Conservation (phyloP, 2,113 vertebrate species). For the Ceuthmochares aereus region DNA sequence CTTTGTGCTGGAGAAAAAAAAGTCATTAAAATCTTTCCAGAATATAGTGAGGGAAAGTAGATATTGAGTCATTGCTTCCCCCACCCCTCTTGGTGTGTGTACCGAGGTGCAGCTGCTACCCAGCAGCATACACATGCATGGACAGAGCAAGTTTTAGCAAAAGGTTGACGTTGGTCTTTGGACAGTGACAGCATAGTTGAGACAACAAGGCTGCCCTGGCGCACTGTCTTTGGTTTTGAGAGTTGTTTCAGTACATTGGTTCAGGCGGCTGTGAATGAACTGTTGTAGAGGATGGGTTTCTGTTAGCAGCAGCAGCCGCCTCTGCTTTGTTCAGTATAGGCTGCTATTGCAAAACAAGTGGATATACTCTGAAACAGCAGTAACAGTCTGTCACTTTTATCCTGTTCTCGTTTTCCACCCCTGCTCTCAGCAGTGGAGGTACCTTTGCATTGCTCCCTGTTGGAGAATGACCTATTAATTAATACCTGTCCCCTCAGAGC, state of each 20-base stretch:
- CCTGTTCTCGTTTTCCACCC: background rate
- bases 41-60: background rate
- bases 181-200: background rate
- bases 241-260: background rate
- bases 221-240: background rate
- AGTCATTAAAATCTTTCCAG: background rate
- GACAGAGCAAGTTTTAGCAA: background rate
- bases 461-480: constrained; percentile 15
- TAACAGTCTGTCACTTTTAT: background rate
- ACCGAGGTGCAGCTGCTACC: background rate
- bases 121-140: accelerated
- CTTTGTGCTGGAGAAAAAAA: background rate
- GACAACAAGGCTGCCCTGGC: background rate
- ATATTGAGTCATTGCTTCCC: background rate
- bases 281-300: background rate
- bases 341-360: background rate
- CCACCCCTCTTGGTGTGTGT: background rate
- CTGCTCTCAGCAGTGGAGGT: background rate
- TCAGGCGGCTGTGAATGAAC: background rate
- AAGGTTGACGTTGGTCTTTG: background rate
- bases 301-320: background rate
- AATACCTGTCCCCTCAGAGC: background rate
- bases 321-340: background rate
- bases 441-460: background rate
- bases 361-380: background rate